phyloP scores from a whole-genome alignment of 64 coral and sea anemone species.

The Montipora foliosa region DNA sequence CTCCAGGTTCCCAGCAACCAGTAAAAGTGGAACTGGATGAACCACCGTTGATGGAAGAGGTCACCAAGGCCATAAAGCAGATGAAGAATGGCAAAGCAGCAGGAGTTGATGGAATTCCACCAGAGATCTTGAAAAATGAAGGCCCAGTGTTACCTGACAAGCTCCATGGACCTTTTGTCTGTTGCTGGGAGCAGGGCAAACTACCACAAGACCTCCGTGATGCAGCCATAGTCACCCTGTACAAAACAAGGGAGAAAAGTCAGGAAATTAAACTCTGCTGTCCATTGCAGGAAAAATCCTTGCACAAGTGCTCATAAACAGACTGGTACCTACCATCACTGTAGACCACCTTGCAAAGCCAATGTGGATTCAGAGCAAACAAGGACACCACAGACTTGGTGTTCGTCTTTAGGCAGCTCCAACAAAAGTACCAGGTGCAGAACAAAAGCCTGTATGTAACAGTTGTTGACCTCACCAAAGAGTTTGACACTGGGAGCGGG shows the following conservation, averaged over 20 bases:
- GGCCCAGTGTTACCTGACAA: too few species aligned
- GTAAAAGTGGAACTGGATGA: too few species aligned
- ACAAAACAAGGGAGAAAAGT: background rate
- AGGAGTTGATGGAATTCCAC: too few species aligned
- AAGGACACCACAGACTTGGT: background rate
- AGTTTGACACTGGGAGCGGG: background rate
- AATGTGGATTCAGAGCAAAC: background rate
- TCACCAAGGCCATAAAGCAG: too few species aligned
- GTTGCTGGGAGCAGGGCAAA: background rate
- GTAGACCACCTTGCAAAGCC: background rate
- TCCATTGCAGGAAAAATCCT: constrained; percentile 20
- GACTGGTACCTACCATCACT: background rate
- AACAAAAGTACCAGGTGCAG: background rate
- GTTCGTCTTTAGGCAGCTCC: background rate
- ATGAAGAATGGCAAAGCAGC: too few species aligned
- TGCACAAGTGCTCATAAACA: background rate
- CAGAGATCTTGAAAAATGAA: too few species aligned
- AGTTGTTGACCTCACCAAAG: background rate
- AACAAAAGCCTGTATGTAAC: background rate
- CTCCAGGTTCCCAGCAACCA: too few species aligned
- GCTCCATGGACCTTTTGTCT: too few species aligned
- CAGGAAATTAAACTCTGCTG: background rate
- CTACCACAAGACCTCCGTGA: background rate
- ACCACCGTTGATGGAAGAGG: too few species aligned
- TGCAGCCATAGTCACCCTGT: background rate